These are phyloP conservation scores for Sternarchorhynchus goeldii DNA, from an alignment of 2,797 vertebrate genomes.

Conservation along the genomic window DNA sequence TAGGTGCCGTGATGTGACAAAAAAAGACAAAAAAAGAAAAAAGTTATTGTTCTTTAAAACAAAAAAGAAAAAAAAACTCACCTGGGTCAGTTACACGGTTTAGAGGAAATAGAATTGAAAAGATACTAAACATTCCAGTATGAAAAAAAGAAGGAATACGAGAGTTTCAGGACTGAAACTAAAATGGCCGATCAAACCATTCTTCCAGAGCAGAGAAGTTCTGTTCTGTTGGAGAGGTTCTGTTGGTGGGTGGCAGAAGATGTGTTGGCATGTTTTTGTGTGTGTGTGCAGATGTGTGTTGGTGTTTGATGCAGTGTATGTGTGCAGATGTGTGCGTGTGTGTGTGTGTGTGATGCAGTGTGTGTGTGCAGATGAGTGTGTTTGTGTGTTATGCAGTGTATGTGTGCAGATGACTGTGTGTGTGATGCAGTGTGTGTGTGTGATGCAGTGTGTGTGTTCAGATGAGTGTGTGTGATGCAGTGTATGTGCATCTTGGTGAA, in stretches of 20 bases:
- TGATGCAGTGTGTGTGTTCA: not conserved
- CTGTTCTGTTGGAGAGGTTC: not conserved
- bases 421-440: too few relatives aligned
- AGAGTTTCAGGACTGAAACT: conserved; percentile 36
- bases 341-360: not conserved
- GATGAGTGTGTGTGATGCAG: conserved; percentile 28
- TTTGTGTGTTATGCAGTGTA: not conserved
- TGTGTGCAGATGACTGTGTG: too few relatives aligned
- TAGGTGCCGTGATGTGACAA: conserved; percentile 78
- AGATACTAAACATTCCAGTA: conserved; percentile 62
- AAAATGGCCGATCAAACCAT: conserved; percentile 61
- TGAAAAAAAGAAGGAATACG: conserved; percentile 25
- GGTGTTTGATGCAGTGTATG: not conserved
- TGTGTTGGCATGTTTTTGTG: conserved; percentile 32
- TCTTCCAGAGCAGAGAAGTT: conserved; percentile 66
- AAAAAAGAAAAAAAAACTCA: conserved; percentile 13
- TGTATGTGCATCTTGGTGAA: conserved; percentile 30
- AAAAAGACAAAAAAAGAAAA: conserved; percentile 57
- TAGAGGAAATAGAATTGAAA: conserved; percentile 54
- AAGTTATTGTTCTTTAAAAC: conserved; percentile 61
- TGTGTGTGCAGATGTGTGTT: conserved; percentile 7
- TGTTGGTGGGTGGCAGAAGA: not conserved
- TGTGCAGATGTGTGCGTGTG: conserved; percentile 4
- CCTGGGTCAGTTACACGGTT: conserved; percentile 22
- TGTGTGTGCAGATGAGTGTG: not conserved